Evolutionary conservation across 2,113 vertebrate genomes (phyloP), one percentile per base, ranked within the genome.

Genomic region (Grallaria varia): DNA sequence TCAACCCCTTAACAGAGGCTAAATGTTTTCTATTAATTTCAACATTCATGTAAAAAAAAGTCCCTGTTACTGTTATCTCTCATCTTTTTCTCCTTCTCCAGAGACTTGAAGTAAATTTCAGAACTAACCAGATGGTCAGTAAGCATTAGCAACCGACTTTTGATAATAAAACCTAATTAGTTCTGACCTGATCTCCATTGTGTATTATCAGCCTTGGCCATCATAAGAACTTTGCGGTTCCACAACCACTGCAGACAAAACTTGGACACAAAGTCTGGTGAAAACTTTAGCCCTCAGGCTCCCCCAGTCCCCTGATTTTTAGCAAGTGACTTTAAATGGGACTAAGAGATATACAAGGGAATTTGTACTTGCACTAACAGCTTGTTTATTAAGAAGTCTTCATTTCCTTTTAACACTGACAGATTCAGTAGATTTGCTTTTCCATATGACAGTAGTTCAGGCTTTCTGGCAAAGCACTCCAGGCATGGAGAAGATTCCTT

Each of bases 101-200:
- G 67, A 78, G 82, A 59, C 56, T 30, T 67, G 83, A 81, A 82
- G 94, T 45, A 89, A 82, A 92, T 84, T 47, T 91, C 72, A 94
- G 60, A 74, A 93, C 63, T 39, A 91, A 92, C 39, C 73, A 94
- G 73, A 92, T 66, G 50, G 50, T 87, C 90, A 44, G 42, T 25
- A 81, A 76, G 83, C 77, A 89, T 60, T 90, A 88, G 40, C 82
- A 95, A 91, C 86, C 17, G 27, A 52, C 53, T 91, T 92, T 74
- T 79, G 50, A 53, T 79, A 90, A 89, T 53, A 82, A 89, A 95
- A 88, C 5, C 56, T 92, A 71, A 90, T 94, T 90, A 93, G 64
- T 84, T 94, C 58, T 52, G 85, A 96, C 75, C 68, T 71, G 56
- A 84, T 80, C 79, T 92, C 72, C 56, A n/a, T 37, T 79, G 35